Base-by-base conservation (phyloP, 2,797 vertebrate genomes). In the Amblyraja radiata region DNA sequence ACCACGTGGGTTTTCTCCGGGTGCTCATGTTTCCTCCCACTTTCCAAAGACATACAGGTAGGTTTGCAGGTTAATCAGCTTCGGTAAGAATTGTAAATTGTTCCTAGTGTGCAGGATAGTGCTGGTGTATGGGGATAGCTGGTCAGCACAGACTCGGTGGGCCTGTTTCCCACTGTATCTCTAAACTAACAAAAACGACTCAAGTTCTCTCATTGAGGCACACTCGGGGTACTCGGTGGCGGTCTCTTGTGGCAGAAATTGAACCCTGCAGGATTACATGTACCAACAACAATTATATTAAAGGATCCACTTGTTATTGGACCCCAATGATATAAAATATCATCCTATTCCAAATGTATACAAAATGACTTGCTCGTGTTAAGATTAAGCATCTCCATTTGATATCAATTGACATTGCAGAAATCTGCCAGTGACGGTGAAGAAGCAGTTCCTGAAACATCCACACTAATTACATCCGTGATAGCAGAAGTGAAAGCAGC, bases 361-460 rank as follows among this genome's bases (percentile, higher is more conserved):
- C 23, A 73, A 54, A 92, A 92, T 14, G 54, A 92, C 23, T 16
- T 73, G 32, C 5, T 76, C 9, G 71, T 54, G 39, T 73, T 92
- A 58, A 58, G 25, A 46, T 74, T 91, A 73, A 54, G 36, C 8
- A 54, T 46, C n/a, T 73, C 68, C 32, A n/a, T n/a, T 14, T 91
- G 5, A 74, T 73, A 73, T 46, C 10, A 46, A 54, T 91, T 76
- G 23, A 14, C 9, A 18, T 92, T 68, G 3, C 73, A 92, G 90
- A 76, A 58, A 71, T n/a, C 65, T 76, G 28, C 71, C 54, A 13
- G 28, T 6, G 71, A 28, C 8, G 71, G 14, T n/a, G 71, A 54
- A 32, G 88, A 39, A 79, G 94, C 95, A 77, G 95, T 95, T 90
- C 93, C 93, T 54, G 73, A 10, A 39, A n/a, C 93, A 65, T 94